Percentiles rank a stretch among this genome's conserved stretches.
These are phyloP conservation scores for Xanthostigma xanthostigma DNA, from an alignment of 2,888 invertebrate genomes.

Conservation along the genomic window DNA sequence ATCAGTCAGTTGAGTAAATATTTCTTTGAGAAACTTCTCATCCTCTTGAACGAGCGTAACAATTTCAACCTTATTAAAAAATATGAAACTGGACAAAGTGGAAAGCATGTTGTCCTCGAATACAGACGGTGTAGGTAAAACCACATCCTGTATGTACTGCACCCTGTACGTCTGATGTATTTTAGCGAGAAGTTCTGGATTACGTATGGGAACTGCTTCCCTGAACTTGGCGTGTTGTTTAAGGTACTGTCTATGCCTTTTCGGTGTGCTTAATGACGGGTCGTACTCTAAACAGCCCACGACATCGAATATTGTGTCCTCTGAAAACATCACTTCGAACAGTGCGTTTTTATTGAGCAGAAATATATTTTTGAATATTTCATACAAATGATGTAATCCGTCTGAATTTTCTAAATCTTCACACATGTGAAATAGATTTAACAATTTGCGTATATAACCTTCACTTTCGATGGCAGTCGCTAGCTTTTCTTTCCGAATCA, in stretches of 20 bases:
- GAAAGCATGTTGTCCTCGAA: slow-evolving; percentile 99
- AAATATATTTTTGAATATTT: slow-evolving; percentile 98
- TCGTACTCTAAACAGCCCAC: slow-evolving; percentile 98
- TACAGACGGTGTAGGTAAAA: slow-evolving; percentile 94
- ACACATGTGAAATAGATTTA: slow-evolving; percentile 91
- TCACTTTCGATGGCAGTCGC: slow-evolving; percentile 87
- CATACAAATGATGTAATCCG: slow-evolving; percentile 88
- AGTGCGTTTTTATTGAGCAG: slow-evolving; percentile 93
- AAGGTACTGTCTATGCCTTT: slow-evolving; percentile 91
- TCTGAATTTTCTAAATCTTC: slow-evolving; percentile 93
- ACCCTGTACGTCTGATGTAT: slow-evolving; percentile 99
- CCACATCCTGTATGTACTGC: slow-evolving; percentile 98
- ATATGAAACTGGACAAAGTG: slow-evolving; percentile 95
- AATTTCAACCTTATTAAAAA: slow-evolving; percentile 99
- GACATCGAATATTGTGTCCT: slow-evolving; percentile 93
- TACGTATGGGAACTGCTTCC: slow-evolving; percentile 89
- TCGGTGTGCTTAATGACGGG: slow-evolving; percentile 70
- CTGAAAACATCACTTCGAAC: slow-evolving; percentile 95
- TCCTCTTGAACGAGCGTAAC: slow-evolving; percentile 96
- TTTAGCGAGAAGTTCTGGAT: slow-evolving; percentile 87
- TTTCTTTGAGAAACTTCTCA: slow-evolving; percentile 86
- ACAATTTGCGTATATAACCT: slow-evolving; percentile 86
- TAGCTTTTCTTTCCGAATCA: slow-evolving; percentile 85
- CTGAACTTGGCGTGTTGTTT: slow-evolving; percentile 82
- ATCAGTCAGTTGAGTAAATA: slow-evolving; percentile 87